A percentile compares a stretch with the other conserved stretches of the same genome.
Conservation (phyloP, 1,140 invertebrate genomes). For the Camponotus floridanus region DNA sequence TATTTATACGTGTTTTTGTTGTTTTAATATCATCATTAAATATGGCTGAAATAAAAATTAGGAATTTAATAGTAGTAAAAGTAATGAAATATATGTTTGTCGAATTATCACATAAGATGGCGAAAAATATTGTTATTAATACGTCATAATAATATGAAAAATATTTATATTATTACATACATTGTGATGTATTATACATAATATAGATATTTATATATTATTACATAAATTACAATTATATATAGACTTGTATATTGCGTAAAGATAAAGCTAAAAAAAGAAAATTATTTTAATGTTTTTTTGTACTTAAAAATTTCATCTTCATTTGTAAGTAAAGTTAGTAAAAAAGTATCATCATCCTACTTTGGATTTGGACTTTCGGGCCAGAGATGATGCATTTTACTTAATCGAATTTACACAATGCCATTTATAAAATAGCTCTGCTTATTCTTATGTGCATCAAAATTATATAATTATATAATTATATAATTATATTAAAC, state of each 20-base stretch:
- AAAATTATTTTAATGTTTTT: neutral
- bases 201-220: too few species aligned
- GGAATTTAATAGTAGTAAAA: too few species aligned
- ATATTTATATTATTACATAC: too few species aligned
- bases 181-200: too few species aligned
- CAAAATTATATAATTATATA: slow-evolving; percentile 5
- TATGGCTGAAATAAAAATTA: too few species aligned
- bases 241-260: neutral
- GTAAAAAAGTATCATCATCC: neutral
- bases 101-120: too few species aligned
- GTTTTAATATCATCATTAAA: too few species aligned
- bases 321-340: neutral
- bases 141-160: too few species aligned
- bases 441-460: neutral
- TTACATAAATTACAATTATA: too few species aligned
- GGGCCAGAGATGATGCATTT: neutral
- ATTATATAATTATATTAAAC: neutral
- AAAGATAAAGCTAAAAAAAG: neutral
- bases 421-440: neutral
- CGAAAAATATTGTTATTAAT: too few species aligned
- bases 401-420: neutral
- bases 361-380: neutral
- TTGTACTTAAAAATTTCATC: neutral
- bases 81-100: too few species aligned
- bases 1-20: too few species aligned